Conservation (phyloP, 2,113 vertebrate species). For the Columba janthina region DNA sequence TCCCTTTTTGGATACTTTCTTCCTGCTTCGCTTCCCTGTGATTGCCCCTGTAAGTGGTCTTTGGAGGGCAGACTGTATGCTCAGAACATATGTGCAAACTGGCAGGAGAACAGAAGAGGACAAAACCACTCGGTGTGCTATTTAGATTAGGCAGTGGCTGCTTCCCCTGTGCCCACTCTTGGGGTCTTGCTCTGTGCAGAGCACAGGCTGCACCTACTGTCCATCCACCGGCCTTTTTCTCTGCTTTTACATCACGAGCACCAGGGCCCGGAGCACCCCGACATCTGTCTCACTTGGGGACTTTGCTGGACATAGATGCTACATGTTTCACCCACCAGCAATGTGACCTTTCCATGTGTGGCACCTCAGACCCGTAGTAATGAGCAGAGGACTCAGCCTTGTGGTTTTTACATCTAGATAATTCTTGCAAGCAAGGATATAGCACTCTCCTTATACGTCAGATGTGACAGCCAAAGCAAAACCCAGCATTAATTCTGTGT, state of each 20-base stretch:
- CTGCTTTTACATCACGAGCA: rapidly evolving
- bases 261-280: background rate
- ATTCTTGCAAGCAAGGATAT: background rate
- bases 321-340: background rate
- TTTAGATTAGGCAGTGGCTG: conserved; percentile 49
- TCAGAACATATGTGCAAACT: conserved; percentile 67
- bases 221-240: background rate
- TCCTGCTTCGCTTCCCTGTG: conserved; percentile 62
- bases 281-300: background rate
- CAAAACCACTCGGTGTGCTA: conserved; percentile 63
- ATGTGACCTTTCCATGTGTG: rapidly evolving
- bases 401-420: background rate
- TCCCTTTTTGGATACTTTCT: conserved; percentile 66
- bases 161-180: conserved; percentile 41
- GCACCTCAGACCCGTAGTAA: background rate
- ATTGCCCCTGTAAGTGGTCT: conserved; percentile 69
- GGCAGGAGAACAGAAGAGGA: conserved; percentile 65
- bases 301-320: background rate
- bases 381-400: background rate
- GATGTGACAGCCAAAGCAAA: conserved; percentile 26
- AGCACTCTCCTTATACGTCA: conserved; percentile 39
- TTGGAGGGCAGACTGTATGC: conserved; percentile 61
- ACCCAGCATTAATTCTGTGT: conserved; percentile 21
- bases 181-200: background rate
- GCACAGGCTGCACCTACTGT: conserved; percentile 1